phyloP scores from a whole-genome alignment of 2,888 invertebrate species.

The Abrostola tripartita region DNA sequence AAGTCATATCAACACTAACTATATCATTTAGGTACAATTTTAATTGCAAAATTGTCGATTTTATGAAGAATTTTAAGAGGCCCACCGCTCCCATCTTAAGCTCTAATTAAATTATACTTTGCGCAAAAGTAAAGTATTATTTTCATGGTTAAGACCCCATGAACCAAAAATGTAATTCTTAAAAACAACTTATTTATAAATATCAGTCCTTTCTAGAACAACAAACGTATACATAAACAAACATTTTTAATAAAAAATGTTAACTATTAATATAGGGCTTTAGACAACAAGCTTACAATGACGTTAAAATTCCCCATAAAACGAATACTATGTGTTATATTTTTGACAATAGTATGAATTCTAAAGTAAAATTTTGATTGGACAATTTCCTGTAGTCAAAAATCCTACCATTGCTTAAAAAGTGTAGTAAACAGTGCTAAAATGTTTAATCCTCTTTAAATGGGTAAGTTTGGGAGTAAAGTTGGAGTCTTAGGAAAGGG shows the following conservation, averaged over 20 bases:
- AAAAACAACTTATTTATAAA: background rate
- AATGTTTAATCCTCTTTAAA: constrained; percentile 8
- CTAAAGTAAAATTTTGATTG: background rate
- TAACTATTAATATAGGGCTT: background rate
- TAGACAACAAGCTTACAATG: background rate
- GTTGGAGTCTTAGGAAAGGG: constrained; percentile 38
- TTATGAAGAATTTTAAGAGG: constrained; percentile 25
- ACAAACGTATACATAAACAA: no score
- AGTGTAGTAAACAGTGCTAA: constrained; percentile 37
- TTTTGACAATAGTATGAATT: constrained; percentile 1
- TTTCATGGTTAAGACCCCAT: background rate
- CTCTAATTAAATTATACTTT: constrained; percentile 9
- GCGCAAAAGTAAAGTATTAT: background rate
- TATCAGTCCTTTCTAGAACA: background rate
- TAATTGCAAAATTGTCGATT: background rate
- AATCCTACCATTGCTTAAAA: constrained; percentile 27
- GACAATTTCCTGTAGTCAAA: constrained; percentile 14
- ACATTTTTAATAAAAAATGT: no score
- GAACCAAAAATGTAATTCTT: background rate
- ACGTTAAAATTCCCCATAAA: constrained; percentile 35
- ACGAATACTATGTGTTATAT: background rate
- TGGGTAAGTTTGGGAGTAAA: constrained; percentile 22
- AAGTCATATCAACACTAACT: constrained; percentile 6
- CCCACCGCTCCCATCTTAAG: background rate
- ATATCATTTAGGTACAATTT: no score